Evolutionary conservation across 2,888 invertebrate genomes (phyloP).

Genomic region (Drosophila pegasa): DNA sequence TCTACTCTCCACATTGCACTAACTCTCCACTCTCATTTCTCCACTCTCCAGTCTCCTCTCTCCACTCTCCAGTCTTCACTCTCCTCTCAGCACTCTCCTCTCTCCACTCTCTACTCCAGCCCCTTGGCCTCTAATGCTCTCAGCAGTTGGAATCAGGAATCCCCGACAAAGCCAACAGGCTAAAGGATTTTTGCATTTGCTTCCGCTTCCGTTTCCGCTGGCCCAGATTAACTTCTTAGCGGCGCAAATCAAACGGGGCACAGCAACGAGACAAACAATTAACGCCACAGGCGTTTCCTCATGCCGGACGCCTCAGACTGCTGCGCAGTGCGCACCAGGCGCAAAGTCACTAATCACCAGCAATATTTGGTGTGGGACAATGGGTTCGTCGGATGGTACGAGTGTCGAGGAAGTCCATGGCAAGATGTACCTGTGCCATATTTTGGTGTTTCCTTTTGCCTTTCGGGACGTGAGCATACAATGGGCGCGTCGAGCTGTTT

Average conservation of each 20-base stretch:
- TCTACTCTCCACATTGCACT: not conserved
- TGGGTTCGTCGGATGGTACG: not conserved
- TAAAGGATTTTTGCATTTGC: slow-evolving; percentile 37
- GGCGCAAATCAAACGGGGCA: slow-evolving; percentile 65
- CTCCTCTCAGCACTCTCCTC: not conserved
- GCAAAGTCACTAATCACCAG: slow-evolving; percentile 71
- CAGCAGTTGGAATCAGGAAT: not conserved
- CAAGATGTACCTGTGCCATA: slow-evolving; percentile 16
- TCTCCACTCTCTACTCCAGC: not conserved
- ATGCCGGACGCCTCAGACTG: not conserved
- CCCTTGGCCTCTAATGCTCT: not conserved
- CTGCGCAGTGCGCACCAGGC: slow-evolving; percentile 26
- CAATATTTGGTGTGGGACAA: slow-evolving; percentile 30
- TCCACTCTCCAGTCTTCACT: not conserved
- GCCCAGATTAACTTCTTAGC: slow-evolving; percentile 70
- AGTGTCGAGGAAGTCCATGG: not conserved
- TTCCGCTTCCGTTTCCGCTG: slow-evolving; percentile 67
- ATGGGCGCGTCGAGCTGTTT: slow-evolving; percentile 57
- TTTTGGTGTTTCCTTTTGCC: not conserved
- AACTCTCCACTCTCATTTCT: not conserved
- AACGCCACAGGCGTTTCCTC: slow-evolving; percentile 72
- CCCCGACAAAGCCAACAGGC: not conserved
- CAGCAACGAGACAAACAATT: slow-evolving; percentile 58
- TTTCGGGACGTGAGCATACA: slow-evolving; percentile 55
- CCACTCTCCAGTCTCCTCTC: not conserved